These are phyloP conservation scores for Porites cylindrica DNA, from an alignment of 92 coral and sea anemone species.

Conservation along the genomic window DNA sequence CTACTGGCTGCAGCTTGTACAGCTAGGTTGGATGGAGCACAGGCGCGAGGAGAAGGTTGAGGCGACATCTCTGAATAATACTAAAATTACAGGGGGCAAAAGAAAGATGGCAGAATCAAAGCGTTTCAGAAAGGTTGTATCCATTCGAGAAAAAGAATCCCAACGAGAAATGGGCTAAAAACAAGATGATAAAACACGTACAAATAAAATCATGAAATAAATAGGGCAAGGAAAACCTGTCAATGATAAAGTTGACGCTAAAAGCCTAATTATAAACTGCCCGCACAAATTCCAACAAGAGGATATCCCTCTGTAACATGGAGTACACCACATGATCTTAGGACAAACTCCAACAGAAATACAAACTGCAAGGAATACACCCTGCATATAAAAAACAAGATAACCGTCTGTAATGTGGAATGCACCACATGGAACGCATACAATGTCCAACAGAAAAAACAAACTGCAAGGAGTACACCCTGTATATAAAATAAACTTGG, in stretches of 20 bases:
- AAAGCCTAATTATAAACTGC: neutral
- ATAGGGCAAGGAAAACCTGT: neutral
- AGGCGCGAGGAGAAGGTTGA: neutral
- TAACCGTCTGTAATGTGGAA: neutral
- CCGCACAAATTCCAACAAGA: neutral
- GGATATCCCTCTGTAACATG: constrained; percentile 5
- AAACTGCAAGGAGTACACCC: neutral
- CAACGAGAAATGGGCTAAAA: neutral
- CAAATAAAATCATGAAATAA: neutral
- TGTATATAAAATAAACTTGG: neutral
- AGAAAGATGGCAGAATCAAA: neutral
- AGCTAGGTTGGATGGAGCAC: neutral
- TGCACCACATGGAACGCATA: neutral
- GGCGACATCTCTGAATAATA: neutral
- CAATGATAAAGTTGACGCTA: neutral
- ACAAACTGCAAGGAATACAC: neutral
- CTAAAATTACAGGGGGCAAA: neutral
- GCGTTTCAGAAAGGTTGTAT: neutral
- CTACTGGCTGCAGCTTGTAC: neutral
- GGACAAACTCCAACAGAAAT: neutral
- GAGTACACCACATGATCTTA: constrained; percentile 3
- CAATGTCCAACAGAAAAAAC: neutral
- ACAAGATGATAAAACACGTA: neutral
- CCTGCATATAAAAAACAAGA: neutral
- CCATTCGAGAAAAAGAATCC: neutral